Conservation (phyloP, 2,113 vertebrate species). For the Nerophis lumbriciformis region DNA sequence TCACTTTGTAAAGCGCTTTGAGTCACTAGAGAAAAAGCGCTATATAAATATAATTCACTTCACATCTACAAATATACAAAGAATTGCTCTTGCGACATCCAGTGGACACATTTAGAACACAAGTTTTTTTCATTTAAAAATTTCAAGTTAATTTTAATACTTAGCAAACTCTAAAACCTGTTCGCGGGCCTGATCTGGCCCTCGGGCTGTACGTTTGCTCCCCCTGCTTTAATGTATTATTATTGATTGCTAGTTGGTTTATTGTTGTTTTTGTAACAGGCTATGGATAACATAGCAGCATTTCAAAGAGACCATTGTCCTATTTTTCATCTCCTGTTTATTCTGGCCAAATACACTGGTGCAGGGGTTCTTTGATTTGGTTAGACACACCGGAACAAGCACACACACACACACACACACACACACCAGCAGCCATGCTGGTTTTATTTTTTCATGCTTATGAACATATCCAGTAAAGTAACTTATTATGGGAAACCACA, state of each 20-base stretch:
- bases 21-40: too few species aligned
- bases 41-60: too few species aligned
- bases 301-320: slow-evolving; percentile 51
- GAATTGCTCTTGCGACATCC: too few species aligned
- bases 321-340: slow-evolving; percentile 56
- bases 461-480: slow-evolving; percentile 42
- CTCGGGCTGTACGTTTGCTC: too few species aligned
- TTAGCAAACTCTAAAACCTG: too few species aligned
- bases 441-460: slow-evolving; percentile 47
- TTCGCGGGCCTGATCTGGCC: too few species aligned
- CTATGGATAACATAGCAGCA: slow-evolving; percentile 42
- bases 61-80: too few species aligned
- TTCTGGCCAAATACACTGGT: slow-evolving; percentile 45
- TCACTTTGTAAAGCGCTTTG: too few species aligned
- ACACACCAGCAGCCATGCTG: slow-evolving; percentile 33
- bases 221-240: neutral
- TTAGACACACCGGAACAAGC: neutral
- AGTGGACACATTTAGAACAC: too few species aligned
- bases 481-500: slow-evolving; percentile 49
- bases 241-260: neutral
- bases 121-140: too few species aligned
- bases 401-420: neutral
- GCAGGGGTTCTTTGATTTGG: slow-evolving; percentile 14
- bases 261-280: slow-evolving; percentile 39
- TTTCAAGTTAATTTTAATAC: too few species aligned